Evolutionary conservation across 2,888 invertebrate species (phyloP), one percentile per base, ranked within the genome.

Genomic region (Papilio elwesi): DNA sequence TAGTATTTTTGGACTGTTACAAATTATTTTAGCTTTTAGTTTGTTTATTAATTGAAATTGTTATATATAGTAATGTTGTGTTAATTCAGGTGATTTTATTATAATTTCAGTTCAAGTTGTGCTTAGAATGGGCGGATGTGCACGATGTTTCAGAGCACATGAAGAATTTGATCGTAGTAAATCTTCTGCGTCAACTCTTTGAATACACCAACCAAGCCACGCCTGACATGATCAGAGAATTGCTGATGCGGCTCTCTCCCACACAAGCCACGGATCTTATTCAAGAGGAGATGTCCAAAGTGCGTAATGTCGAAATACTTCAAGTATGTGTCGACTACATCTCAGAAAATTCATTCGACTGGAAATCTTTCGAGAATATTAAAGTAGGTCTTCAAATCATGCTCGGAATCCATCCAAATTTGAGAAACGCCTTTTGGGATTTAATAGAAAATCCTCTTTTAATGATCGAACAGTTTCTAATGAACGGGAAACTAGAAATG

Each of bases 381-480:
- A 94, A 95, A 82, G 90, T 96, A 38, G 96, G 96, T 13, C 84
- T 97, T n/a, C 95, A 95, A 81, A 96, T 97, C 74, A 93, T 97
- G 83, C 89, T 95, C 0, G 94, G 95, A 79, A 93, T 97, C 70
- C 94, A 95, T 8, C 71, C 81, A 0, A 90, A 89, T 62, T 95
- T 96, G 82, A 94, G 95, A 70, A 87, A 92, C 16, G 89, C 95
- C 52, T 95, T 96, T 74, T 95, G 96, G 93, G 94, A 95, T 77
- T 85, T 97, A 36, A 94, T 96, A 26, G 94, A 95, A 64, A 95
- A 95, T 76, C 98, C 98, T 0, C 84, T 97, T 55, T 88, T 97
- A 6, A 96, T 98, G 82, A 92, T 98, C 10, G 98, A 98, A 83
- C 97, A 98, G 84, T 94, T 98, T 69, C 86, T 98, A 12, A 98